phyloP scores from a whole-genome alignment of 2,888 invertebrate genomes.

The Gandaritis pyraliata region DNA sequence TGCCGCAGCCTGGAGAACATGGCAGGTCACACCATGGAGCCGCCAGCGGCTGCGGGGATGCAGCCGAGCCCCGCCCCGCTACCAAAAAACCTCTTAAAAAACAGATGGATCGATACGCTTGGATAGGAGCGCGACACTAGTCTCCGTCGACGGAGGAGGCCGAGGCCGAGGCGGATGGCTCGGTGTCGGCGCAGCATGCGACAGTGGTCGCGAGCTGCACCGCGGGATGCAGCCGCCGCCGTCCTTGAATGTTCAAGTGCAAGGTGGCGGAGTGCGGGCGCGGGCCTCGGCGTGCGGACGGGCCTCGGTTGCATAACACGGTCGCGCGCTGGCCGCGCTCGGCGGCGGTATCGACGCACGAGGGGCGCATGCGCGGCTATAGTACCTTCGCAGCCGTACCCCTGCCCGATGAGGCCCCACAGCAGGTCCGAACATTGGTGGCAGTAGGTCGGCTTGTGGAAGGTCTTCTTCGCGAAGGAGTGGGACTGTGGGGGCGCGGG shows the following conservation, averaged over 20 bases:
- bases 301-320: conserved; percentile 68
- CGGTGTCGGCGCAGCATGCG: conserved; percentile 4
- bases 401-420: conserved; percentile 99
- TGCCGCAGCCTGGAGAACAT: conserved; percentile 10
- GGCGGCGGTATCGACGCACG: conserved; percentile 71
- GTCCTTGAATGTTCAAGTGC: conserved; percentile 60
- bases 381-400: conserved; percentile 99
- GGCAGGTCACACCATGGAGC: conserved; percentile 47
- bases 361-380: conserved; percentile 78
- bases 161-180: conserved; percentile 8
- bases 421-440: conserved; percentile 99
- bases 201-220: conserved; percentile 1
- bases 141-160: conserved; percentile 50
- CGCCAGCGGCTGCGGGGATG: conserved; percentile 45
- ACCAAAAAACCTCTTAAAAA: conserved; percentile 73
- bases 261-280: conserved; percentile 47
- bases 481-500: conserved; percentile 89
- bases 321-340: conserved; percentile 69
- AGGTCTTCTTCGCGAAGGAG: conserved; percentile 99
- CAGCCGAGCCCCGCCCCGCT: conserved; percentile 61
- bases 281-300: conserved; percentile 44
- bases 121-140: conserved; percentile 50
- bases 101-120: conserved; percentile 78
- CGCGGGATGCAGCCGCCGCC: conserved; percentile 21
- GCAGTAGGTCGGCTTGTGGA: conserved; percentile 99